Percentiles rank a stretch among this genome's conserved stretches.
phyloP scores from a whole-genome alignment of 2,113 vertebrate genomes.

The Odontesthes bonariensis region DNA sequence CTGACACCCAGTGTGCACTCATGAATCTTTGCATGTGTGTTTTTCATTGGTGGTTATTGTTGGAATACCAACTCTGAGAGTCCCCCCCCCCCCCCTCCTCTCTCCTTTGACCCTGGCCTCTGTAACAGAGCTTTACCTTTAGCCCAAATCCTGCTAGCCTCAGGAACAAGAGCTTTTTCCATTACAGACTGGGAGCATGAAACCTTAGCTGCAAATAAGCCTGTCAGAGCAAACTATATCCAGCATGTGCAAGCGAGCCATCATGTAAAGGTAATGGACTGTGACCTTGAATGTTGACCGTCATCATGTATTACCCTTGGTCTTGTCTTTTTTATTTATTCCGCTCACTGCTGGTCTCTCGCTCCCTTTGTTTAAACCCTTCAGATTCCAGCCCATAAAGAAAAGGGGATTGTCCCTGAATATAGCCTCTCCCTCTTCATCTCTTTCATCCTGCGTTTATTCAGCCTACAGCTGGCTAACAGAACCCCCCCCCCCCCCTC shows the following conservation, averaged over 20 bases:
- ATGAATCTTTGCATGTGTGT: conserved; percentile 32
- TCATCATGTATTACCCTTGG: conserved; percentile 46
- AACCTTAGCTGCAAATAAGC: conserved; percentile 15
- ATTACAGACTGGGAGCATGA: conserved; percentile 5
- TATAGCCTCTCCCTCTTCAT: conserved; percentile 44
- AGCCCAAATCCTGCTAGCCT: conserved; percentile 26
- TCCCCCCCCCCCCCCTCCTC: not conserved
- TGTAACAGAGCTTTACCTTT: conserved; percentile 42
- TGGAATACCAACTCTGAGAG: conserved; percentile 15
- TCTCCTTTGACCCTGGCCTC: conserved; percentile 27
- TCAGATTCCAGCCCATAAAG: conserved; percentile 46
- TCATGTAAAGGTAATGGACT: conserved; percentile 34
- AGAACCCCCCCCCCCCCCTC: conserved; percentile 31
- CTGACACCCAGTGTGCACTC: conserved; percentile 43
- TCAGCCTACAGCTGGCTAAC: conserved; percentile 71
- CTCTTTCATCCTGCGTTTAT: conserved; percentile 51
- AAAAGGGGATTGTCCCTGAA: conserved; percentile 57
- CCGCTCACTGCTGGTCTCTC: not conserved
- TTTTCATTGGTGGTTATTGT: conserved; percentile 8
- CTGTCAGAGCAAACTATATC: conserved; percentile 9
- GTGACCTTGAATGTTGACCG: conserved; percentile 60
- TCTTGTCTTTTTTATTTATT: conserved; percentile 24
- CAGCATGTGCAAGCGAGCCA: not conserved
- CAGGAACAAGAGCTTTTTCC: conserved; percentile 10
- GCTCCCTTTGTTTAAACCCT: conserved; percentile 46